Evolutionary conservation across 1,140 invertebrate species (phyloP), one percentile per base, ranked within the genome.

Genomic region (Homalodisca vitripennis): DNA sequence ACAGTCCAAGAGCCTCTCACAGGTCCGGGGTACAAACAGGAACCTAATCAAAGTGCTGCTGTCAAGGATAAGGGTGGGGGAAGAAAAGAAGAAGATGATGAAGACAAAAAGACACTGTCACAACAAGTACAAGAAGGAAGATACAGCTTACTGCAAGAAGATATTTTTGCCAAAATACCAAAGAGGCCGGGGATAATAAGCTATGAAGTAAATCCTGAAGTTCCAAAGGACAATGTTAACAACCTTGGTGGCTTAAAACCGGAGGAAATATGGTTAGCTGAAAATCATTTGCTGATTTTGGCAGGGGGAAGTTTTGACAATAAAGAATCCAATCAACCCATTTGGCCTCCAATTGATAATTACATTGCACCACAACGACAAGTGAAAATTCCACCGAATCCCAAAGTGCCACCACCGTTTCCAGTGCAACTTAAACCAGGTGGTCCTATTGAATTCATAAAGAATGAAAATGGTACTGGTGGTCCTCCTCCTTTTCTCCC

Each of bases 41-140:
- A 60, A n/a, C 26, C 55, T 27, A n/a, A 60, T n/a, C 55, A 60
- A 26, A 60, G 55, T 60, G 22, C 14, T 3, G 24, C 27, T 20
- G 63, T 46, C 70, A 72, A 73, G 32, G 57, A 71, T 64, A 71
- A 72, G 34, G 71, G 68, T 22, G 68, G 68, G 70, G 67, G 66
- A 24, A 73, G 74, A 32, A 72, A 62, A 34, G 67, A 69, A 27
- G 66, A 73, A 41, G 83, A 86, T 74, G 88, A 91, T 64, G 91
- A 93, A 62, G 87, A 89, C 13, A 90, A 88, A 74, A 93, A 93
- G 76, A 93, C 91, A 1, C 80, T 94, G 29, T 87, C 90, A 0
- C 90, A 94, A 78, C 92, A 94, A 80, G 91, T 94, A 62, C 88
- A 90, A 51, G 92, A 94, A 75, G 92, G 92, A 12, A 94, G 94